These are phyloP conservation scores for Palythoa grandiflora DNA, from an alignment of 92 coral and sea anemone genomes.

Conservation along the genomic window DNA sequence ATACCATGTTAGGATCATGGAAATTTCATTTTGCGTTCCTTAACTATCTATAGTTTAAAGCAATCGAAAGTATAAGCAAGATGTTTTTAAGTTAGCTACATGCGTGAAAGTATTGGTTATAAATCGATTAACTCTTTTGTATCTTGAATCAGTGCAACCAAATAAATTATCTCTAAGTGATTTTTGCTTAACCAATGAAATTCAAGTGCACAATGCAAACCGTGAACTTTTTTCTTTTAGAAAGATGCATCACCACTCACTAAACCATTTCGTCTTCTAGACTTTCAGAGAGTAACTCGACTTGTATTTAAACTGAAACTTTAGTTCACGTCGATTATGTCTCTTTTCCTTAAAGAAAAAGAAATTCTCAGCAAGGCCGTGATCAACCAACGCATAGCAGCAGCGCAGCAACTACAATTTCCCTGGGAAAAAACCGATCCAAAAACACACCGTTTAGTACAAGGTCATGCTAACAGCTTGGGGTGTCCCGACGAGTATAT, in stretches of 20 bases:
- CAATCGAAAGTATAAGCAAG: neutral
- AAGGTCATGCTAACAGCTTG: constrained; percentile 48
- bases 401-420: constrained; percentile 56
- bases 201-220: neutral
- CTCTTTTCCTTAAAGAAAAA: constrained; percentile 41
- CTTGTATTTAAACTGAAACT: neutral
- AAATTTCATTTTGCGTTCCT: neutral
- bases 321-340: constrained; percentile 23
- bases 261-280: neutral
- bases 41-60: neutral
- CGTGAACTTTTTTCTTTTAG: neutral
- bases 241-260: neutral
- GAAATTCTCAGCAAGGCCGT: constrained; percentile 52
- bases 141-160: neutral
- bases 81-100: neutral
- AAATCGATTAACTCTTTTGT: neutral
- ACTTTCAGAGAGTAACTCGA: neutral
- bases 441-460: constrained; percentile 52
- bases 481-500: constrained; percentile 56
- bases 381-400: constrained; percentile 51
- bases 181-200: neutral
- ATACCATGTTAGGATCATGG: too few relatives aligned
- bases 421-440: constrained; percentile 32
- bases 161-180: neutral
- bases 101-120: neutral